Evolutionary conservation across 1,140 invertebrate species (phyloP).

Genomic region (Cepaea nemoralis): DNA sequence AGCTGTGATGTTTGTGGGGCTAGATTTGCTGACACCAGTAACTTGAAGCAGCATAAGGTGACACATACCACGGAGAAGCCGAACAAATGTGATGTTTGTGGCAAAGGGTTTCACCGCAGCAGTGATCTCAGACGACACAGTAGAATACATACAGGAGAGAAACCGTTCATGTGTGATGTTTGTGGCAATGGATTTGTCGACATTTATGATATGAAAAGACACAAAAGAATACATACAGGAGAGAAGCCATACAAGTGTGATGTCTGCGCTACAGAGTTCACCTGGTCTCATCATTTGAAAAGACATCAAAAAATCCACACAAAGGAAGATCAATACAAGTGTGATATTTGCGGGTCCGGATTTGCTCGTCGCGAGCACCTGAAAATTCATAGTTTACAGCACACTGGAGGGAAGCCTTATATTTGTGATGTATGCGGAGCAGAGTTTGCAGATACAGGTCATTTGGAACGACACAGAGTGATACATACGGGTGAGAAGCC

Average conservation of each 20-base stretch:
- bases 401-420: too few relatives aligned
- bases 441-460: too few relatives aligned
- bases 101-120: background rate
- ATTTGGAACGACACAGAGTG: too few relatives aligned
- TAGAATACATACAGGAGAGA: background rate
- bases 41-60: background rate
- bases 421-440: too few relatives aligned
- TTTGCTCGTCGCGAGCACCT: too few relatives aligned
- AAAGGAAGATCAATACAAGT: too few relatives aligned
- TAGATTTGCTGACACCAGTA: background rate
- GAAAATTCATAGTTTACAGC: too few relatives aligned
- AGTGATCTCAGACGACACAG: background rate
- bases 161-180: background rate
- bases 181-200: background rate
- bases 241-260: constrained; percentile 3
- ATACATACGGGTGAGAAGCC: too few relatives aligned
- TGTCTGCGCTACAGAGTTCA: background rate
- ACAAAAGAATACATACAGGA: background rate
- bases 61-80: background rate
- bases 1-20: constrained; percentile 1
- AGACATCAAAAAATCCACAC: too few relatives aligned
- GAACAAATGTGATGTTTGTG: background rate
- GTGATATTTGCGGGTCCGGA: too few relatives aligned
- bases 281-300: too few relatives aligned
- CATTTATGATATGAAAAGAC: background rate